Evolutionary conservation across 2,888 invertebrate species (phyloP), one percentile per base, ranked within the genome.

Genomic region (Chironomus tentans): DNA sequence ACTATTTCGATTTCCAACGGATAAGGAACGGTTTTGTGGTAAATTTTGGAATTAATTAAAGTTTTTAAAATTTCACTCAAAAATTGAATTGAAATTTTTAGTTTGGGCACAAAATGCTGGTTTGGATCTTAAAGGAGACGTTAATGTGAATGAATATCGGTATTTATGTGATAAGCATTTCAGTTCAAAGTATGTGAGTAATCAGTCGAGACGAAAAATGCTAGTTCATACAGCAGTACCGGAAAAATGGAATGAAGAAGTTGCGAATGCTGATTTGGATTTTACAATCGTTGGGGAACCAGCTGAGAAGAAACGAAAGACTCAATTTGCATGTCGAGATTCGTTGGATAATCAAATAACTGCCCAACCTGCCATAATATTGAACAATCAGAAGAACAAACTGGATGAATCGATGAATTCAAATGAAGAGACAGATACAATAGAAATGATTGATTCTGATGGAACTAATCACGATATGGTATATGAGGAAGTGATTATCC

Each of bases 121-220:
- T 13, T 13, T 74, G 5, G 65, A 74, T 3, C 18, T 61, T 4
- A 62, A 72, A 22, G 74, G 50, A 13, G 68, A 47, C 6, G 24
- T 68, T 1, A 24, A 74, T 21, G 38, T 46, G 3, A 15, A 15
- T 7, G 74, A 74, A 15, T 68, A 48, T 12, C 21, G 74, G 10
- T 74, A n/a, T 22, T 10, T 74, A 1, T 74, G 74, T 24, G 74
- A 74, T 4, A 74, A 68, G n/a, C 74, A 74, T 4, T 74, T 74
- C 48, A 47, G 47, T 15, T 6, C 6, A 13, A 68, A 65, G 4
- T 74, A 68, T 24, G 48, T 74, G 7, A 65, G 68, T 10, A 46
- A 46, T 74, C 74, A 74, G 50, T 74, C 74, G 3, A 7, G 74
- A 22, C 2, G 74, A n/a, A 74, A 74, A 47, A 74, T 74, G 74